phyloP scores from a whole-genome alignment of 2,113 vertebrate species.

The Genyomyrus donnyi region DNA sequence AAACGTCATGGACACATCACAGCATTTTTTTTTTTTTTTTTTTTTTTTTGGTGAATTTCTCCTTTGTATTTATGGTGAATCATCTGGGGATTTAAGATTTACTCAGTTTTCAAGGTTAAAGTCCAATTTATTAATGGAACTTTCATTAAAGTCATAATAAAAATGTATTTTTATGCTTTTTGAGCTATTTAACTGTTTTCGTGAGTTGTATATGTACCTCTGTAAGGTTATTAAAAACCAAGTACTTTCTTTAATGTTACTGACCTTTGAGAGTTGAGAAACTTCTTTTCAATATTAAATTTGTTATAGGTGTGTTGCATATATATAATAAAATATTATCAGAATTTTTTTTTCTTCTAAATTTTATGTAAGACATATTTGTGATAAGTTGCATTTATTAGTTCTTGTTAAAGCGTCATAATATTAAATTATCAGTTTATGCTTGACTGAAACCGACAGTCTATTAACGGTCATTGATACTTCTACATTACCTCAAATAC shows the following conservation, averaged over 20 bases:
- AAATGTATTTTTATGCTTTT: conserved; percentile 38
- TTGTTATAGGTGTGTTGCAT: conserved; percentile 51
- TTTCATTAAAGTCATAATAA: conserved; percentile 29
- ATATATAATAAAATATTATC: conserved; percentile 34
- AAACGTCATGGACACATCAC: background rate
- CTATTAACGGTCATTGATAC: background rate
- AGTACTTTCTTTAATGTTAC: conserved; percentile 47
- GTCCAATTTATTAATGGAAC: conserved; percentile 28
- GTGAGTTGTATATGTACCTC: conserved; percentile 40
- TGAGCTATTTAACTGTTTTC: conserved; percentile 38
- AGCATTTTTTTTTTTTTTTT: background rate
- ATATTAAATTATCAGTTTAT: background rate
- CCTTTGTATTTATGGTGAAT: conserved; percentile 21
- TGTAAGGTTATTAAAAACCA: conserved; percentile 54
- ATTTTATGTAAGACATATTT: background rate
- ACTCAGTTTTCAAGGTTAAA: conserved; percentile 27
- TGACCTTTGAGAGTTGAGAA: conserved; percentile 44
- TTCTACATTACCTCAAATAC: background rate
- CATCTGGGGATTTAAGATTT: conserved; percentile 30
- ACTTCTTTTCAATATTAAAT: conserved; percentile 37
- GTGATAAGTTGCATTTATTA: background rate
- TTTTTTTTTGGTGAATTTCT: conserved; percentile 19
- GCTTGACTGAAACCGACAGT: background rate
- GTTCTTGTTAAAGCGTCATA: background rate
- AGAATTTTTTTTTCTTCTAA: background rate